phyloP scores from a whole-genome alignment of 2,113 vertebrate genomes.

The Solenodon paradoxus region DNA sequence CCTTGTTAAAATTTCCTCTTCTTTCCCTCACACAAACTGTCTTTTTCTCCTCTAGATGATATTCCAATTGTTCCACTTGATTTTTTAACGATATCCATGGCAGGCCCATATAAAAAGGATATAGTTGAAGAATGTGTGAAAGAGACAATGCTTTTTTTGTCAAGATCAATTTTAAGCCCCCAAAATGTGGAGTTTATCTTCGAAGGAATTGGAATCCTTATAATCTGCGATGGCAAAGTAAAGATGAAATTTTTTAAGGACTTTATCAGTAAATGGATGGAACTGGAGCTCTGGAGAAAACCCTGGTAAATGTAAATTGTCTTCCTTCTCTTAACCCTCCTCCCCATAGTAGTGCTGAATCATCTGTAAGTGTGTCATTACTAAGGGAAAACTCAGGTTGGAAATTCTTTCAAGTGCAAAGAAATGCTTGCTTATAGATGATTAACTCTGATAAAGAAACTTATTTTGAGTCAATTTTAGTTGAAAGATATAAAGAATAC shows the following conservation, averaged over 20 bases:
- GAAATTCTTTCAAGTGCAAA: background rate
- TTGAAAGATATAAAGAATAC: background rate
- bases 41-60: conserved; percentile 76
- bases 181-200: conserved; percentile 81
- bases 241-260: conserved; percentile 87
- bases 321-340: conserved; percentile 11
- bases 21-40: background rate
- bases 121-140: conserved; percentile 83
- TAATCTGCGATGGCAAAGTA: conserved; percentile 82
- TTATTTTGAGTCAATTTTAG: background rate
- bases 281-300: conserved; percentile 75
- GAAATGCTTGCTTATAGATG: background rate
- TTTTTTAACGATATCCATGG: conserved; percentile 81
- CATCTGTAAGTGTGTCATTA: background rate
- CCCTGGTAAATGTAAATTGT: conserved; percentile 81
- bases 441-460: background rate
- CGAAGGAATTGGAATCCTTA: conserved; percentile 84
- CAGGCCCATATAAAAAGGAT: conserved; percentile 79
- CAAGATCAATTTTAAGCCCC: conserved; percentile 77
- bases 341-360: background rate
- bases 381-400: conserved; percentile 8
- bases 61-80: conserved; percentile 86
- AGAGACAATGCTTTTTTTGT: conserved; percentile 83
- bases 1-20: background rate
- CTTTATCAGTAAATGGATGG: conserved; percentile 84